phyloP scores from a whole-genome alignment of 2,888 invertebrate genomes.

The Eristalis tenax region DNA sequence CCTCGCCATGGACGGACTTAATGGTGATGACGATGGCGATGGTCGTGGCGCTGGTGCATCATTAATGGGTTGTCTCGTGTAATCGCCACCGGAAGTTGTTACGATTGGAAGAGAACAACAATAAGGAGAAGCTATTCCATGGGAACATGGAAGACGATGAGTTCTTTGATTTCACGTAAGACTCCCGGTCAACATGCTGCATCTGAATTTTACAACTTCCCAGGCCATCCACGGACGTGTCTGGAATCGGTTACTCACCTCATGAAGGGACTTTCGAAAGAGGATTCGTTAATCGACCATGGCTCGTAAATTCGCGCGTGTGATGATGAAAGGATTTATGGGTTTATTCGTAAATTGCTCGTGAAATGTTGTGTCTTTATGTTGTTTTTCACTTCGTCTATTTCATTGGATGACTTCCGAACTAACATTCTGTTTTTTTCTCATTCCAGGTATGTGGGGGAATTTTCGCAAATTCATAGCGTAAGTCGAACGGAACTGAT shows the following conservation, averaged over 20 bases:
- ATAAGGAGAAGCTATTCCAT: neutral
- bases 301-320: neutral
- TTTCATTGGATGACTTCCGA: neutral
- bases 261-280: neutral
- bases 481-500: neutral
- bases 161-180: conserved; percentile 6
- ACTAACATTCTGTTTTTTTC: neutral
- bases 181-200: neutral
- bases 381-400: neutral
- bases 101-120: conserved; percentile 26
- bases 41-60: conserved; percentile 58
- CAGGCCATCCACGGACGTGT: neutral
- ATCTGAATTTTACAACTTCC: neutral
- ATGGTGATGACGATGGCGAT: conserved; percentile 46
- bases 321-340: neutral
- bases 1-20: conserved; percentile 41
- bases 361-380: neutral
- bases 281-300: neutral
- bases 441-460: neutral
- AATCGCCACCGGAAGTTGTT: conserved; percentile 68
- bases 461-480: neutral
- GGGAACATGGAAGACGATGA: conserved; percentile 13
- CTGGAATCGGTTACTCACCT: neutral
- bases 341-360: neutral
- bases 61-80: conserved; percentile 59